Evolutionary conservation across 1,140 invertebrate species (phyloP).

Genomic region (Diuraphis noxia): DNA sequence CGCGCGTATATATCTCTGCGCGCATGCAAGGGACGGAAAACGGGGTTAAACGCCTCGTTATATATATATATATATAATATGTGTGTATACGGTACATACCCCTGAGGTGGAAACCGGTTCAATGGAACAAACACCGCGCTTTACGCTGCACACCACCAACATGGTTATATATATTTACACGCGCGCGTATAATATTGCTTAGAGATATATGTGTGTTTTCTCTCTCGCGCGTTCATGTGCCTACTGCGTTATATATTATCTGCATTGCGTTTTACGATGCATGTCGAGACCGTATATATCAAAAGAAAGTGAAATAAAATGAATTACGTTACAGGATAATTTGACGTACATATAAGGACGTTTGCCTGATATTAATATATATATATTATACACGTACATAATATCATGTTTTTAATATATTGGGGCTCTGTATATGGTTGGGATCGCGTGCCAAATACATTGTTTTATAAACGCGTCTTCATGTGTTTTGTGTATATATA

Average conservation of each 20-base stretch:
- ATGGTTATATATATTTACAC: slow-evolving; percentile 14
- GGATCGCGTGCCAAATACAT: slow-evolving; percentile 44
- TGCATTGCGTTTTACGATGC: neutral
- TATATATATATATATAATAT: slow-evolving; percentile 2
- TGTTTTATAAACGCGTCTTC: neutral
- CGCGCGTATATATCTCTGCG: neutral
- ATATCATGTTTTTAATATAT: neutral
- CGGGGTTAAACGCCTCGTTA: slow-evolving; percentile 52
- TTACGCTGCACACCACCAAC: neutral
- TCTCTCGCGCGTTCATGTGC: neutral
- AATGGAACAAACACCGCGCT: slow-evolving; percentile 34
- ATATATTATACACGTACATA: neutral
- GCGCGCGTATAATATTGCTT: neutral
- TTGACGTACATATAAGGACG: slow-evolving; percentile 26
- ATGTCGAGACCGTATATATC: slow-evolving; percentile 35
- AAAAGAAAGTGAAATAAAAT: slow-evolving; percentile 41
- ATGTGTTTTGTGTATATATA: neutral
- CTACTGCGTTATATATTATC: neutral
- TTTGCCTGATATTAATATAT: neutral
- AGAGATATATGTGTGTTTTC: neutral
- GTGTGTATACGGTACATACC: neutral
- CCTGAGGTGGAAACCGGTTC: slow-evolving; percentile 45
- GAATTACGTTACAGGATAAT: slow-evolving; percentile 16
- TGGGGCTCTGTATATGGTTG: neutral
- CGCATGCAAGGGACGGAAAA: slow-evolving; percentile 12